Evolutionary conservation across 2,113 vertebrate genomes (phyloP).

Genomic region (Heterochromis multidens): DNA sequence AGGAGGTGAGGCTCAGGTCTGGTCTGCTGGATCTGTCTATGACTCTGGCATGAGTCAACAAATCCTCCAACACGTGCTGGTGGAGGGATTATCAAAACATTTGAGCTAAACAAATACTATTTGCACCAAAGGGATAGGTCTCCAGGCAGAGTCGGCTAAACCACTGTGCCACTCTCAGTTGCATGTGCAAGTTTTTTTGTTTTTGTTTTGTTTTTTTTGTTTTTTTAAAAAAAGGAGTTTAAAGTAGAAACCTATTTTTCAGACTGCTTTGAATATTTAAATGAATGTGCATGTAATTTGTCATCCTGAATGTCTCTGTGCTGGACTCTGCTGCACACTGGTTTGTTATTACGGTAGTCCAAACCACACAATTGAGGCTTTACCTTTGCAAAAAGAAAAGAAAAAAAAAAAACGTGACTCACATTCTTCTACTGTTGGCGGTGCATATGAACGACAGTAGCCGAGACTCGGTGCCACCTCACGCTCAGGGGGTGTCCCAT

Average conservation of each 20-base stretch:
- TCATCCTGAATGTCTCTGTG: not conserved
- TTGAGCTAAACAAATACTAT: slow-evolving; percentile 48
- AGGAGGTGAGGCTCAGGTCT: slow-evolving; percentile 46
- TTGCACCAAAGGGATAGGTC: slow-evolving; percentile 25
- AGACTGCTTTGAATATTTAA: not conserved
- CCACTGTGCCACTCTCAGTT: not conserved
- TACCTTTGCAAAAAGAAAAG: not conserved
- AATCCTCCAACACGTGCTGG: slow-evolving; percentile 69
- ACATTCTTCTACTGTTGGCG: not conserved
- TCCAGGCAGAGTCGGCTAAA: not conserved
- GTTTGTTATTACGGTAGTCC: not conserved
- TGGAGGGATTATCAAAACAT: slow-evolving; percentile 62
- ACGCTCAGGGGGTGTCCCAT: slow-evolving; percentile 12
- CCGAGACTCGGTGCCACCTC: not conserved
- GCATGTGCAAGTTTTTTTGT: not conserved
- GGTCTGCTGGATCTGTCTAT: slow-evolving; percentile 43
- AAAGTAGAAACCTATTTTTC: not conserved
- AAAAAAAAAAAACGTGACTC: slow-evolving; percentile 58
- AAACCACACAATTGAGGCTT: not conserved
- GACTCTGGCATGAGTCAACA: slow-evolving; percentile 66
- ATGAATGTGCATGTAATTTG: not conserved
- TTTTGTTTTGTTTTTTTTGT: no score
- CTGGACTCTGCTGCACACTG: not conserved
- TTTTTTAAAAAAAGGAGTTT: not conserved
- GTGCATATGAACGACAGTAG: not conserved